Evolutionary conservation across 1,140 invertebrate genomes (phyloP).

Genomic region (Stegodyphus dumicola): DNA sequence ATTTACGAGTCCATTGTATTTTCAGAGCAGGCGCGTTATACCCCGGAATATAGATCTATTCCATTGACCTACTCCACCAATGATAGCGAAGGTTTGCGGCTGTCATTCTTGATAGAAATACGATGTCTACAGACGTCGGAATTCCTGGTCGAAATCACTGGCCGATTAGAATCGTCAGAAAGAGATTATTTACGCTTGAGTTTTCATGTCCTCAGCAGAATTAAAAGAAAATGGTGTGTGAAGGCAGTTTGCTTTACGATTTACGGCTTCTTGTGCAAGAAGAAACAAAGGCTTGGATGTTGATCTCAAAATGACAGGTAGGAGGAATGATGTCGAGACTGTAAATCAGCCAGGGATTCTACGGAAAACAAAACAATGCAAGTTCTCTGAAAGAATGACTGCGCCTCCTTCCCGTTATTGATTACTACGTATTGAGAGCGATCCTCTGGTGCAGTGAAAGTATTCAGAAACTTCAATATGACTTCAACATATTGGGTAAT

Average conservation of each 20-base stretch:
- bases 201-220: slow-evolving; percentile 32
- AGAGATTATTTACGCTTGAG: slow-evolving; percentile 53
- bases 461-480: no score
- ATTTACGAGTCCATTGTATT: slow-evolving; percentile 56
- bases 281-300: slow-evolving; percentile 40
- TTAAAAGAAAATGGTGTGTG: slow-evolving; percentile 50
- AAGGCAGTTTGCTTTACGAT: slow-evolving; percentile 27
- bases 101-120: slow-evolving; percentile 47
- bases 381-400: no score
- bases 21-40: slow-evolving; percentile 41
- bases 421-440: no score
- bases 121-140: slow-evolving; percentile 16
- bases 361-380: no score
- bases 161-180: slow-evolving; percentile 35
- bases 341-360: slow-evolving; percentile 20
- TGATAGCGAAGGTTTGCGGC: slow-evolving; percentile 31
- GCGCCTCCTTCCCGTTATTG: no score
- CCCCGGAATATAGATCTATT: slow-evolving; percentile 33
- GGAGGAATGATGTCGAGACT: slow-evolving; percentile 16
- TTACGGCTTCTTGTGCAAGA: slow-evolving; percentile 39
- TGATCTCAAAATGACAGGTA: slow-evolving; percentile 4
- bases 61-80: slow-evolving; percentile 46
- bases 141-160: slow-evolving; percentile 36
- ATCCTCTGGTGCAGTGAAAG: no score
- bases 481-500: no score